Evolutionary conservation across 2,797 vertebrate genomes (phyloP), one percentile per base, ranked within the genome.

Genomic region (Lacerta viridis): DNA sequence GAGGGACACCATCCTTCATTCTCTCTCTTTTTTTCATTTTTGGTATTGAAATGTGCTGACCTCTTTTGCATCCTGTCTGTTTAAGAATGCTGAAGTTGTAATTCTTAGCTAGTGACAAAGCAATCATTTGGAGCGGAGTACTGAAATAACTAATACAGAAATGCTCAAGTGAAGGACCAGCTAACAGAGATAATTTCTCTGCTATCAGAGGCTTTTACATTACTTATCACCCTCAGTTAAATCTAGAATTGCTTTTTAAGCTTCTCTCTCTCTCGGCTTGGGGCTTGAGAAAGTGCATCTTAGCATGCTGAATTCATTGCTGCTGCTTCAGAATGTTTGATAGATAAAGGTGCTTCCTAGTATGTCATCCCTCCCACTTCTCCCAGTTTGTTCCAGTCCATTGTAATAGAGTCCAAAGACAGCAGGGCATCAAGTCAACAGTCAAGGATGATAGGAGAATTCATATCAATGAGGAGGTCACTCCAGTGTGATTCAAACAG

Each of bases 191-290:
- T 91, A 88, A 95, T 95, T 94, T 93, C 90, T 88, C 33, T 39
- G 80, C 92, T 87, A 87, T 92, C 90, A 93, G 90, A 93, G 66
- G 80, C 68, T 83, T 93, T 88, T 92, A 20, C 80, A 91, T 93
- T 90, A 93, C 88, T 95, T 94, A 90, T 89, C 66, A n/a, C 80
- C 71, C 72, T 88, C 85, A 77, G 89, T 93, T 93, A 95, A 90
- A 91, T 87, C 93, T 77, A 91, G 89, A 95, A 92, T 89, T 91
- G 91, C 72, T 93, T 94, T 94, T 93, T 92, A 93, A 93, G 90
- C 80, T 91, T 91, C 41, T 76, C 80, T 81, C 77, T 84, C 50
- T 90, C 93, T 86, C 89, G 88, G 78, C 75, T 76, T 82, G 68
- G 11, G 50, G 85, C 75, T 91, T 90, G 86, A 87, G 91, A 90